phyloP scores from a whole-genome alignment of 2,888 invertebrate genomes.

The Homarus gammarus region DNA sequence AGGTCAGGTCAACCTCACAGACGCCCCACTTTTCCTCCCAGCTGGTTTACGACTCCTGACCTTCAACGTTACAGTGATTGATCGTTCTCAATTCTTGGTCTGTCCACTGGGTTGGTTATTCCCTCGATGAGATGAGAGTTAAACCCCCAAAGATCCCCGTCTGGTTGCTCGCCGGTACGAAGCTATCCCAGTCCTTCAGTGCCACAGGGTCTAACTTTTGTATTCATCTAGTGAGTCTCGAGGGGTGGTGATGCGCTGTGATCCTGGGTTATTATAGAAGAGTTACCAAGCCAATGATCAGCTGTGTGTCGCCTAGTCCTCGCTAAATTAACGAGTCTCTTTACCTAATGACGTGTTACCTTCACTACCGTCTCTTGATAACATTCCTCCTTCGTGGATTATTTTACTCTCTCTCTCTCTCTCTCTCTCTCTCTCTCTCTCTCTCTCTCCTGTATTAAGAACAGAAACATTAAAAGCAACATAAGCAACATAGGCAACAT shows the following conservation, averaged over 20 bases:
- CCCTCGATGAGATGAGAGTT: conserved; percentile 1
- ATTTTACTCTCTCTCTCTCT: neutral
- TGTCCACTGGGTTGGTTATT: neutral
- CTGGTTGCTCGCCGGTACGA: neutral
- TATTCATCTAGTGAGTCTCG: neutral
- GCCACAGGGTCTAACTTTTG: neutral
- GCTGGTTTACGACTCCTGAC: neutral
- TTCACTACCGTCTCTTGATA: no score
- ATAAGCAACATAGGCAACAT: no score
- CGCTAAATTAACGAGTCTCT: no score
- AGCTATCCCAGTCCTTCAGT: neutral
- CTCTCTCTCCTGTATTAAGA: neutral
- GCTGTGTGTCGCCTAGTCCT: neutral
- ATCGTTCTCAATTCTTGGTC: neutral
- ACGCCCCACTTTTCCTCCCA: no score
- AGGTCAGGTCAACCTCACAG: no score
- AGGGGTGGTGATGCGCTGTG: neutral
- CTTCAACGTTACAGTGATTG: neutral
- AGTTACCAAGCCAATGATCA: neutral
- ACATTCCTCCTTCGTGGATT: no score
- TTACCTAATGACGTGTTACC: no score
- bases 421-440: neutral
- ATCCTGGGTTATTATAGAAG: neutral
- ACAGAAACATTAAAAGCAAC: no score
- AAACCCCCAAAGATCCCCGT: neutral